Base-by-base conservation (phyloP, 2,113 vertebrate species). In the Corydoras sp. region DNA sequence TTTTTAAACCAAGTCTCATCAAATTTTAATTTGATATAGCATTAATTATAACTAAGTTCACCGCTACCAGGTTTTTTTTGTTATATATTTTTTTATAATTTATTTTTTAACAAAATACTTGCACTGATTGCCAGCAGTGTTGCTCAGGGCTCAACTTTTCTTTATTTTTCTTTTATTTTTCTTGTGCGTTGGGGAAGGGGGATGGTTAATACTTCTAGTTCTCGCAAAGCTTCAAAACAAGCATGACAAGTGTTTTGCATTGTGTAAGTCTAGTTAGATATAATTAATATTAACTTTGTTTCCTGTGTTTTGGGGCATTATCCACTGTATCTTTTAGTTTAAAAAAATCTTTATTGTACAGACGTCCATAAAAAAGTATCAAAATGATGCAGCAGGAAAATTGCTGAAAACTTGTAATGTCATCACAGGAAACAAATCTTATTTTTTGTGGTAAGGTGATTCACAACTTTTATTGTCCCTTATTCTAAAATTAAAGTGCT, bases 241-340 rank as follows among this genome's bases (percentile, higher is more conserved):
- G 96, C 95, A 95, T 97, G 95, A 91, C 90, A 89, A 87, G 87
- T 93, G 92, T 96, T 72, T 88, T 93, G 90, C 92, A 89, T 93
- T 94, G 89, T 90, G 83, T 90, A 81, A 88, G 83, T 93, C 78
- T 82, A 88, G 79, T 90, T 90, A 6, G 90, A 91, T 92, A 92
- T 88, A 91, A 93, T 91, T 94, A 92, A 93, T 92, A 92, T 90
- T 89, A 89, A 84, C 91, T 90, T 98, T 97, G 93, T 96, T 98
- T 95, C 92, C 95, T 97, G 90, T 90, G 87, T 88, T 84, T 62
- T 78, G 82, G 83, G 84, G 81, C 75, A 81, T 79, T 70, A 2
- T 70, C 14, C 61, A 18, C 31, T 50, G 58, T 60, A 32, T 72
- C 67, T 49, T 24, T 24, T 24, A 24, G 18, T 24, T 24, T 24